Conservation (phyloP, 2,113 vertebrate species). For the Ceyx melanurus region DNA sequence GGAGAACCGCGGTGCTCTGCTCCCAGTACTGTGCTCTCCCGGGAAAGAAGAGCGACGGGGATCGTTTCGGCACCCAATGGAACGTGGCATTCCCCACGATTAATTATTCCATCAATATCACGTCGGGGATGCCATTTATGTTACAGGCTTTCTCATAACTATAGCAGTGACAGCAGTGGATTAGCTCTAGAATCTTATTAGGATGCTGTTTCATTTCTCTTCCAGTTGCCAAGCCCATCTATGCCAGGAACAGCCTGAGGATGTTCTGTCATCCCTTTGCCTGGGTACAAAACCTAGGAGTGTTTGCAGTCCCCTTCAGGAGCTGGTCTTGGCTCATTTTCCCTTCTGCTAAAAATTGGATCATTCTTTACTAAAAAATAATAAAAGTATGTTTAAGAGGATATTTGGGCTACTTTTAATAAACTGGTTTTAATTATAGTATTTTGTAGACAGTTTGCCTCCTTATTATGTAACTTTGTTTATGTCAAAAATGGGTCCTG, state of each 20-base stretch:
- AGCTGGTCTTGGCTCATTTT: not conserved
- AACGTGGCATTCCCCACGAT: not conserved
- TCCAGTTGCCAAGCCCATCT: not conserved
- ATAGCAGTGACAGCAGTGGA: not conserved
- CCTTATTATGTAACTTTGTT: not conserved
- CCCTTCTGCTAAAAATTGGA: not conserved
- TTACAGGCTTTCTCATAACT: not conserved
- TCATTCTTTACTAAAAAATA: not conserved
- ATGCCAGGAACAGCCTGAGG: not conserved
- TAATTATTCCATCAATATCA: not conserved
- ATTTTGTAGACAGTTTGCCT: not conserved
- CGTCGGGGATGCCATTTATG: not conserved
- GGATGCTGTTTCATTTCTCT: not conserved
- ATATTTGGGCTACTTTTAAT: not conserved
- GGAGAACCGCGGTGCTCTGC: fast-evolving
- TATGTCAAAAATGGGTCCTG: not conserved
- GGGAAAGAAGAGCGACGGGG: fast-evolving
- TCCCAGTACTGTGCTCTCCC: not conserved
- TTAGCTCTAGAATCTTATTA: not conserved
- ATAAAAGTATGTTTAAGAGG: not conserved
- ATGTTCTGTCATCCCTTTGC: not conserved
- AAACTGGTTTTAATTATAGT: not conserved
- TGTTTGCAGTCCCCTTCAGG: not conserved
- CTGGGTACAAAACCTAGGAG: fast-evolving
- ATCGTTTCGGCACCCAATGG: not conserved